Conservation (phyloP, 2,888 invertebrate species). For the Eristalis arbustorum region DNA sequence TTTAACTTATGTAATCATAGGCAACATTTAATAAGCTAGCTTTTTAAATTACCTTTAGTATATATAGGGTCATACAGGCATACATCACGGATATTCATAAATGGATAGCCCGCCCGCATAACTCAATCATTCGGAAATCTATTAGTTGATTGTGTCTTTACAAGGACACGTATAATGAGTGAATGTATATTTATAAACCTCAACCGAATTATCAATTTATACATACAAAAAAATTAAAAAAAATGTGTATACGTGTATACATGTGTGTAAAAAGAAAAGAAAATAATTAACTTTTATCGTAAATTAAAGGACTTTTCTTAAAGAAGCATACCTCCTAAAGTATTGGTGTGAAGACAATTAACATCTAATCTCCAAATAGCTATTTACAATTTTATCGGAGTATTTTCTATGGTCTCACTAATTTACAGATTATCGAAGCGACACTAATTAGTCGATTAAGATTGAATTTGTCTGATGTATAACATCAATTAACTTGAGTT, state of each 20-base stretch:
- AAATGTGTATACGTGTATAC: background rate
- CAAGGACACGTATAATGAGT: background rate
- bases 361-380: constrained; percentile 40
- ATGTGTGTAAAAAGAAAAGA: background rate
- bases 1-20: no score
- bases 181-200: background rate
- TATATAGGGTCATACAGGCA: background rate
- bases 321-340: background rate
- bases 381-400: constrained; percentile 36
- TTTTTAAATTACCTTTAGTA: background rate
- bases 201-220: background rate
- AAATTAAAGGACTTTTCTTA: constrained; percentile 48
- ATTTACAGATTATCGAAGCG: constrained; percentile 54
- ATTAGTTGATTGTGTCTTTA: constrained; percentile 44
- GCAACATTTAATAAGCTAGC: background rate
- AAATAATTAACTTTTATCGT: background rate
- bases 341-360: constrained; percentile 49
- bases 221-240: background rate
- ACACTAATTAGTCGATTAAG: constrained; percentile 69
- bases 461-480: constrained; percentile 60
- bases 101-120: constrained; percentile 44
- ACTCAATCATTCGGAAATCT: constrained; percentile 53
- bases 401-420: constrained; percentile 14
- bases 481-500: constrained; percentile 69
- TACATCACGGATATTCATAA: background rate